A percentile compares a stretch with the other conserved stretches of the same genome.
Evolutionary conservation across 1,140 invertebrate species (phyloP).

Genomic region (Solenopsis fugax): DNA sequence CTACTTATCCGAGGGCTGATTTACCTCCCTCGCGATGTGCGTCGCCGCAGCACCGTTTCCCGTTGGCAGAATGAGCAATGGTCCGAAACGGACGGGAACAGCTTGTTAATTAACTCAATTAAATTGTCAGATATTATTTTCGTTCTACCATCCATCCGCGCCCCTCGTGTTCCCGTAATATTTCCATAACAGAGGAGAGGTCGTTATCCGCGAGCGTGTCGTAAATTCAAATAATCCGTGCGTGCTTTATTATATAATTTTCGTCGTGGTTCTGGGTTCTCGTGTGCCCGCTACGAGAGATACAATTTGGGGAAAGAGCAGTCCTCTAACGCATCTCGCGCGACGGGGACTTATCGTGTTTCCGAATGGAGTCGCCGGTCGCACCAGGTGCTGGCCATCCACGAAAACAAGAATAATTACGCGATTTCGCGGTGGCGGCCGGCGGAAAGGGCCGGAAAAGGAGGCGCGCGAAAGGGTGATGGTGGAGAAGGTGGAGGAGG

Average conservation of each 20-base stretch:
- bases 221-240: slow-evolving; percentile 52
- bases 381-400: slow-evolving; percentile 19
- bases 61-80: slow-evolving; percentile 55
- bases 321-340: neutral
- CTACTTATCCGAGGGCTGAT: slow-evolving; percentile 60
- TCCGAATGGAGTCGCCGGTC: slow-evolving; percentile 28
- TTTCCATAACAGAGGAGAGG: slow-evolving; percentile 23
- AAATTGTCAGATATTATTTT: slow-evolving; percentile 61
- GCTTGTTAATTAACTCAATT: slow-evolving; percentile 65
- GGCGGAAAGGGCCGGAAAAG: slow-evolving; percentile 23
- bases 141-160: slow-evolving; percentile 20
- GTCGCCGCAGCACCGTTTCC: slow-evolving; percentile 40
- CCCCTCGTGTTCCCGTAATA: slow-evolving; percentile 25
- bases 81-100: slow-evolving; percentile 50
- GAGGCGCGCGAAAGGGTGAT: neutral
- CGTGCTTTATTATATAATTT: slow-evolving; percentile 48
- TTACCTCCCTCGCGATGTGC: slow-evolving; percentile 36
- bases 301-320: slow-evolving; percentile 18
- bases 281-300: neutral
- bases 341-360: slow-evolving; percentile 18
- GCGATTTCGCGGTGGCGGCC: slow-evolving; percentile 43
- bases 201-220: slow-evolving; percentile 41
- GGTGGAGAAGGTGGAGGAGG: neutral
- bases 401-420: slow-evolving; percentile 62
- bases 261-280: neutral